A percentile compares a stretch with the other conserved stretches of the same genome.
These are phyloP conservation scores for Dione vanillae DNA, from an alignment of 2,888 invertebrate species.

Conservation along the genomic window DNA sequence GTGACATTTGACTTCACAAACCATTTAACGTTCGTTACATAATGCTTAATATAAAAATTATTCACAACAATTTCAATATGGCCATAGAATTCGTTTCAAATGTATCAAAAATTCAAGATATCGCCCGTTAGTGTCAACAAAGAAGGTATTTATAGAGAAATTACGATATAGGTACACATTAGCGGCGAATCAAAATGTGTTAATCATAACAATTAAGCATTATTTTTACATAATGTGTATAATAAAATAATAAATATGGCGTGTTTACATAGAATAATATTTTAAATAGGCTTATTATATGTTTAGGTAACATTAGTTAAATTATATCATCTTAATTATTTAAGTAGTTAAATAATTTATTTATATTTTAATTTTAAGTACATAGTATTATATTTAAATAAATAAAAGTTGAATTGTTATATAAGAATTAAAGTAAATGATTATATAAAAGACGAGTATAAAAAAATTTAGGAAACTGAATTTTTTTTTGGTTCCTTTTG, in stretches of 20 bases:
- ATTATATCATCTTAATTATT: conserved; percentile 1
- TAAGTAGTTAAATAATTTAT: not conserved
- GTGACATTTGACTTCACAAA: conserved; percentile 23
- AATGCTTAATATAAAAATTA: conserved; percentile 29
- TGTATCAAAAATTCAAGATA: conserved; percentile 20
- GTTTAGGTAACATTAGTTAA: conserved; percentile 6
- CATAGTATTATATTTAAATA: not conserved
- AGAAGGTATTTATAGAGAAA: conserved; percentile 16
- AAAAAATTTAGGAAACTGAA: too few relatives aligned
- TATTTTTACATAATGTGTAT: conserved; percentile 7
- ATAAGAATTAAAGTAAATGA: too few relatives aligned
- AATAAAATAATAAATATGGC: conserved; percentile 2
- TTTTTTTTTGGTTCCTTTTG: too few relatives aligned
- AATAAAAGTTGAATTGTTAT: not conserved
- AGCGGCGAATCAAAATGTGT: conserved; percentile 7
- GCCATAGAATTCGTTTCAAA: conserved; percentile 15
- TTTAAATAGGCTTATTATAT: not conserved
- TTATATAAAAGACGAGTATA: too few relatives aligned
- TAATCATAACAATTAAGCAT: conserved; percentile 30
- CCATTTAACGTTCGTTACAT: conserved; percentile 10
- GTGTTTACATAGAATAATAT: not conserved
- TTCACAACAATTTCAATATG: conserved; percentile 22
- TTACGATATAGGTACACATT: conserved; percentile 15
- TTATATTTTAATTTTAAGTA: not conserved
- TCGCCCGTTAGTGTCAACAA: conserved; percentile 4